These are phyloP conservation scores for Oreochromis mossambicus DNA, from an alignment of 2,797 vertebrate species.

Conservation along the genomic window DNA sequence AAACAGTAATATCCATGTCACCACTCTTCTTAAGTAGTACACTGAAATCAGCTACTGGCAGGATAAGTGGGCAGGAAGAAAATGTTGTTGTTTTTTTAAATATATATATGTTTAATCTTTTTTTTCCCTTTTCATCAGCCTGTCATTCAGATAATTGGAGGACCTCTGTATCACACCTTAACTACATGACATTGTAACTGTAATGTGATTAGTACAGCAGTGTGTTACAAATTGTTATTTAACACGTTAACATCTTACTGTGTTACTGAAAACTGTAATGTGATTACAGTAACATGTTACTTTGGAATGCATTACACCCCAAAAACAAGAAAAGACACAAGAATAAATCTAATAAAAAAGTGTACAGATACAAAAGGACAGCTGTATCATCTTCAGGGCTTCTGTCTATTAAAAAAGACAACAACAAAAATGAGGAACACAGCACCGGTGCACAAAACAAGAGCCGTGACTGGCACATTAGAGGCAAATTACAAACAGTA, in stretches of 20 bases:
- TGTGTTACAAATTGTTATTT: neutral
- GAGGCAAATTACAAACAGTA: neutral
- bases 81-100: too few relatives aligned
- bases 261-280: too few relatives aligned
- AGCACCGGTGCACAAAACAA: neutral
- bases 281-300: too few relatives aligned
- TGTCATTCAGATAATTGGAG: neutral
- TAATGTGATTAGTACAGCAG: neutral
- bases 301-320: too few relatives aligned
- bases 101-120: neutral
- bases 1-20: neutral
- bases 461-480: neutral
- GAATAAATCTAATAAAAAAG: too few relatives aligned
- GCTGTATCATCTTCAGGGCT: neutral
- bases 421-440: neutral
- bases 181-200: neutral
- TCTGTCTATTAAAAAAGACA: neutral
- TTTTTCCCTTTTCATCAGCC: neutral
- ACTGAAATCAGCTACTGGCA: neutral
- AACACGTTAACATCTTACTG: neutral
- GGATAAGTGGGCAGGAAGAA: neutral
- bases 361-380: neutral
- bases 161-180: neutral
- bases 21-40: neutral
- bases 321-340: too few relatives aligned